phyloP scores from a whole-genome alignment of 2,888 invertebrate species.

The Rapana venosa region DNA sequence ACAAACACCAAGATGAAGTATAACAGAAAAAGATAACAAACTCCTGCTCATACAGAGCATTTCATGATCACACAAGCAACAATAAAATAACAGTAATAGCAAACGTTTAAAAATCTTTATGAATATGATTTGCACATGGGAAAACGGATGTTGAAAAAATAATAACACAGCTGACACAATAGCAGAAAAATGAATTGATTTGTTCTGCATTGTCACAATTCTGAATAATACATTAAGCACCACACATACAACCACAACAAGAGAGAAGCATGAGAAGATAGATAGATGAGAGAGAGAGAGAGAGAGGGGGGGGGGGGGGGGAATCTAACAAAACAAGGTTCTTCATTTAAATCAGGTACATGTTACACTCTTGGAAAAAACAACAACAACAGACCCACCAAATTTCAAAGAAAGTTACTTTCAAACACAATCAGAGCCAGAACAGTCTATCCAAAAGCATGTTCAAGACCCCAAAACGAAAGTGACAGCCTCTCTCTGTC shows the following conservation, averaged over 20 bases:
- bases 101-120: background rate
- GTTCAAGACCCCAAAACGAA: background rate
- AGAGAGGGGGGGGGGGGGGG: background rate
- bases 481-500: too few relatives aligned
- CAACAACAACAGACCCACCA: background rate
- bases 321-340: background rate
- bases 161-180: background rate
- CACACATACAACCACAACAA: background rate
- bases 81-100: background rate
- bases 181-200: background rate
- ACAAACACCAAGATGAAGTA: too few relatives aligned
- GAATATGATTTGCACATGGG: too few relatives aligned
- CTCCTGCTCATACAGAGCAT: too few relatives aligned
- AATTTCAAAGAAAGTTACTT: background rate
- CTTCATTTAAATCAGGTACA: background rate
- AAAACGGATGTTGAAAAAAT: background rate
- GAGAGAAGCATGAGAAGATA: constrained; percentile 5
- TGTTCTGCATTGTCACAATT: background rate
- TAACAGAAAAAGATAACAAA: too few relatives aligned
- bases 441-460: background rate
- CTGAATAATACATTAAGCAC: background rate
- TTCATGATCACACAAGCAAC: background rate
- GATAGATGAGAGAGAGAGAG: constrained; percentile 18
- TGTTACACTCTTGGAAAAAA: background rate
- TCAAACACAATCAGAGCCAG: background rate